A percentile compares a stretch with the other conserved stretches of the same genome.
phyloP scores from a whole-genome alignment of 1,140 invertebrate genomes.

The Drosophila pruinosa region DNA sequence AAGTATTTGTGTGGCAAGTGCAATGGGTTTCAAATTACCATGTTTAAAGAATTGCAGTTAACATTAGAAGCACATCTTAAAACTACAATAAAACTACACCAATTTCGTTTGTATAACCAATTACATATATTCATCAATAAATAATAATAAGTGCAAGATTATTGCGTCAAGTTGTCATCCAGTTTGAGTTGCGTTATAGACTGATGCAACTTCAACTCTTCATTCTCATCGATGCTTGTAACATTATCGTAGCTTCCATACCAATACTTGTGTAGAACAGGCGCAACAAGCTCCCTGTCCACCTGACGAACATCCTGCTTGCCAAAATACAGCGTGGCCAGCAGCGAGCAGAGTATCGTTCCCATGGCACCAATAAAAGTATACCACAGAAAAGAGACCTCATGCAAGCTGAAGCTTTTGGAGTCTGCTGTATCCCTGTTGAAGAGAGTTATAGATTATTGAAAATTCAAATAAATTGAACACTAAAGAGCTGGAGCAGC shows the following conservation, averaged over 20 bases:
- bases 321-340: constrained; percentile 64
- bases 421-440: constrained; percentile 9
- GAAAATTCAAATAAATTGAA: neutral
- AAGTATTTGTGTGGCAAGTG: constrained; percentile 22
- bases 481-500: constrained; percentile 11
- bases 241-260: constrained; percentile 55
- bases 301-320: constrained; percentile 54
- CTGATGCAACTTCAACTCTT: neutral
- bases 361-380: constrained; percentile 48
- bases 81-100: constrained; percentile 25
- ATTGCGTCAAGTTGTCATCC: neutral
- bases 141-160: neutral
- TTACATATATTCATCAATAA: constrained; percentile 18
- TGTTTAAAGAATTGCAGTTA: neutral
- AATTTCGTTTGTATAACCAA: neutral
- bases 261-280: constrained; percentile 51
- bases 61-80: neutral
- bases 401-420: constrained; percentile 38
- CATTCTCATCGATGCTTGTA: constrained; percentile 20
- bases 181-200: constrained; percentile 23
- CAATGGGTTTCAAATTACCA: neutral
- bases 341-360: constrained; percentile 45
- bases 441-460: neutral
- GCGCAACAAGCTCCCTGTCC: constrained; percentile 52
- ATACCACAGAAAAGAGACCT: constrained; percentile 84